Evolutionary conservation across 2,888 invertebrate genomes (phyloP).

Genomic region (Ectemnius cavifrons): DNA sequence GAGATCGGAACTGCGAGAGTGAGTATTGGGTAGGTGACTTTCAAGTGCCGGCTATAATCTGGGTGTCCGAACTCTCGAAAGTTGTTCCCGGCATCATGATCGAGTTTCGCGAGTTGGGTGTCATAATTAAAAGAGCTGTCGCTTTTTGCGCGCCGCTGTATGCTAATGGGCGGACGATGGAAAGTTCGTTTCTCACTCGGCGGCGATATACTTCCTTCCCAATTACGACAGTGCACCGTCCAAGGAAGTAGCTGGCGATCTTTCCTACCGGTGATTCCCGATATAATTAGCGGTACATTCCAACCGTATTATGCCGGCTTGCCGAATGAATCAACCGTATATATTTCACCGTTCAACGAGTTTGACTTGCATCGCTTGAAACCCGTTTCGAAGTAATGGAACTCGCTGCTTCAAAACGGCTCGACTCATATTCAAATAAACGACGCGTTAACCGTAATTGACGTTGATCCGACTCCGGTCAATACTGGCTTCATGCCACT

Average conservation of each 20-base stretch:
- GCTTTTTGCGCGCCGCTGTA: constrained; percentile 9
- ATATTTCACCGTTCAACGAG: constrained; percentile 28
- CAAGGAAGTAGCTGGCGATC: constrained; percentile 20
- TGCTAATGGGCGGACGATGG: constrained; percentile 34
- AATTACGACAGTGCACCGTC: constrained; percentile 16
- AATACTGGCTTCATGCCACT: too few relatives aligned
- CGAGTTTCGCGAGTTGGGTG: constrained; percentile 27
- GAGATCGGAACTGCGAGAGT: background rate
- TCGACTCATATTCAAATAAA: too few relatives aligned
- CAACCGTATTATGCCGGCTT: constrained; percentile 26
- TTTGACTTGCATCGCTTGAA: background rate
- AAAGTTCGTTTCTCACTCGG: constrained; percentile 29
- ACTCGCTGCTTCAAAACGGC: background rate
- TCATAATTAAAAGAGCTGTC: constrained; percentile 29
- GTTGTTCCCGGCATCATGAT: constrained; percentile 30
- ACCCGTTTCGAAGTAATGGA: constrained; percentile 2
- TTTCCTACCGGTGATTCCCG: constrained; percentile 18
- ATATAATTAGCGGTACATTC: constrained; percentile 33
- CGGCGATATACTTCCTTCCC: constrained; percentile 13
- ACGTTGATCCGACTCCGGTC: too few relatives aligned
- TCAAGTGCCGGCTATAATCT: background rate
- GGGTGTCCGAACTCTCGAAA: constrained; percentile 5
- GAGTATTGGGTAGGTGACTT: background rate
- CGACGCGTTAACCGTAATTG: too few relatives aligned
- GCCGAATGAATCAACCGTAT: constrained; percentile 33